phyloP scores from a whole-genome alignment of 1,140 invertebrate genomes.

The Neodiprion pinetum region DNA sequence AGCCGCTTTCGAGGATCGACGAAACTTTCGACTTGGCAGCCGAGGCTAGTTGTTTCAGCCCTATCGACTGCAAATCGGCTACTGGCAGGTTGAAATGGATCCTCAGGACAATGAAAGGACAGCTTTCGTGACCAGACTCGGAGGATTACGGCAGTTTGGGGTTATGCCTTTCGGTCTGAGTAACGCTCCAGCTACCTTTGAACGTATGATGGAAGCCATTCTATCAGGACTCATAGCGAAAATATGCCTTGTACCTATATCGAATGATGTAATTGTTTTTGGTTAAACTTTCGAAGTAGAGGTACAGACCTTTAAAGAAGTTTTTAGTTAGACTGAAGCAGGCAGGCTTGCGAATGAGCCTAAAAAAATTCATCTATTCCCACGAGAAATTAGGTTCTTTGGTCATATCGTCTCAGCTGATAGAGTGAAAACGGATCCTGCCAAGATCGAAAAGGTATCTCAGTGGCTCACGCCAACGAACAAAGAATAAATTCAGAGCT shows the following conservation, averaged over 20 bases:
- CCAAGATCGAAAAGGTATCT: no score
- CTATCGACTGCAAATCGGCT: constrained; percentile 39
- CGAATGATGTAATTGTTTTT: constrained; percentile 41
- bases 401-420: constrained; percentile 34
- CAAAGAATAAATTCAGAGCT: no score
- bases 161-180: constrained; percentile 37
- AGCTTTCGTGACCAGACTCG: constrained; percentile 36
- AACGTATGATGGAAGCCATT: constrained; percentile 30
- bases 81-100: constrained; percentile 56
- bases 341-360: constrained; percentile 29
- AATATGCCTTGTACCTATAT: constrained; percentile 40
- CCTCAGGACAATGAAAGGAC: constrained; percentile 51
- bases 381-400: constrained; percentile 32
- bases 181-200: constrained; percentile 36
- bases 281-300: constrained; percentile 34
- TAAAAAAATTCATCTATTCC: constrained; percentile 36
- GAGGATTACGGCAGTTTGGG: constrained; percentile 34
- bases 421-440: constrained; percentile 6
- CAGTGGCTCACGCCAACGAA: no score
- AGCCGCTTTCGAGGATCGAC: no score
- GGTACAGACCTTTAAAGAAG: constrained; percentile 23
- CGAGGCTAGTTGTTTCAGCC: no score
- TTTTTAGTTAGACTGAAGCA: constrained; percentile 29
- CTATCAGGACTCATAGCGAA: constrained; percentile 28
- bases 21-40: no score